A percentile compares a stretch with the other conserved stretches of the same genome.
phyloP scores from a whole-genome alignment of 2,888 invertebrate genomes.

The Pilophorus perplexus region DNA sequence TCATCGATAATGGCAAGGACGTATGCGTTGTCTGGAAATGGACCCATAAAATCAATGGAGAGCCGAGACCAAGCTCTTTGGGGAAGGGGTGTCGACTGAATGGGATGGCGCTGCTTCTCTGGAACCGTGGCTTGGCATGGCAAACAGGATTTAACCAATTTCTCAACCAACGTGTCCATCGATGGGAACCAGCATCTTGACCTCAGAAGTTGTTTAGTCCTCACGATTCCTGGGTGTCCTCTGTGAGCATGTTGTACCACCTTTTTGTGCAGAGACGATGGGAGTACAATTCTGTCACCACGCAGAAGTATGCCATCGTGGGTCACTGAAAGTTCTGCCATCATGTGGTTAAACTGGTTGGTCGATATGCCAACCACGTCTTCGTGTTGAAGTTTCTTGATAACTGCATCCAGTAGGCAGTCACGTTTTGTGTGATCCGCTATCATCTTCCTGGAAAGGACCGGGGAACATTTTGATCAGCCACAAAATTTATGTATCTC shows the following conservation, averaged over 20 bases:
- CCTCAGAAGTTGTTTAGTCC: no score
- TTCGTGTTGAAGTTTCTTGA: neutral
- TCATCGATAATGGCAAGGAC: neutral
- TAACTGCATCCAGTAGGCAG: neutral
- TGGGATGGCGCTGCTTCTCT: neutral
- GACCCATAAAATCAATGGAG: no score
- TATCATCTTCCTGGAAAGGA: neutral
- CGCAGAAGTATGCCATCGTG: neutral
- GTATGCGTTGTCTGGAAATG: neutral
- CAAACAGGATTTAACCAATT: neutral
- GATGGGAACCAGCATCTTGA: neutral
- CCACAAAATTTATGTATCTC: no score
- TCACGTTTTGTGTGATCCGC: neutral
- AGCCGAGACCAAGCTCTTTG: neutral
- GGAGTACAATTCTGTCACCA: slow-evolving; percentile 1
- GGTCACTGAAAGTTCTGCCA: neutral
- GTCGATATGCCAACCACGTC: neutral
- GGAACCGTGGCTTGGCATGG: neutral
- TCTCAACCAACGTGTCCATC: neutral
- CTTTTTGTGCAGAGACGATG: neutral
- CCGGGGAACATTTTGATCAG: neutral
- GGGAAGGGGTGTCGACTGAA: neutral
- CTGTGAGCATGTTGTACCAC: neutral
- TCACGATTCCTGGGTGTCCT: slow-evolving; percentile 4
- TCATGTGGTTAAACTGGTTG: neutral